Conservation (phyloP, 2,888 invertebrate species). For the Abrostola triplasia region DNA sequence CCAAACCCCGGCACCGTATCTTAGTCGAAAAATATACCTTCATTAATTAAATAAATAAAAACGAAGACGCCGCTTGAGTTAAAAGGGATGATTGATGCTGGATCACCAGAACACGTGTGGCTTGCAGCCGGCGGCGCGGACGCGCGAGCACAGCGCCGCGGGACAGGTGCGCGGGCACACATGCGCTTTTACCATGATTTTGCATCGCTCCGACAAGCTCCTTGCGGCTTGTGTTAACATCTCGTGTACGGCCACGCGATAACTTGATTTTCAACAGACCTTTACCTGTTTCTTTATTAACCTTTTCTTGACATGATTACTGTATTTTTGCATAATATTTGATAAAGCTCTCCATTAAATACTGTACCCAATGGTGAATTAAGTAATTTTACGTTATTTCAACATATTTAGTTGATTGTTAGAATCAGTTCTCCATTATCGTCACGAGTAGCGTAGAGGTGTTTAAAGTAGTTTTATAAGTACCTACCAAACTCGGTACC, state of each 20-base stretch:
- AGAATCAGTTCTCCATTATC: no score
- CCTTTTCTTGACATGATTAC: constrained; percentile 56
- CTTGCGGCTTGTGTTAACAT: constrained; percentile 39
- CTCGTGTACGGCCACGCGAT: constrained; percentile 39
- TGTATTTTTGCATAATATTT: constrained; percentile 43
- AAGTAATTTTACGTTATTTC: constrained; percentile 7
- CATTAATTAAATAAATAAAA: constrained; percentile 61
- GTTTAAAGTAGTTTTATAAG: no score
- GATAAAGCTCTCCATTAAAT: constrained; percentile 13
- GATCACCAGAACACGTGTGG: constrained; percentile 69
- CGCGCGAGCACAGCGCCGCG: constrained; percentile 54
- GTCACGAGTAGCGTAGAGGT: no score
- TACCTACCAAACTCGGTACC: no score
- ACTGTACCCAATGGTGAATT: constrained; percentile 14
- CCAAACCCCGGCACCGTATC: constrained; percentile 47
- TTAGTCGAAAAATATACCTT: constrained; percentile 51
- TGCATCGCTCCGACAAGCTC: constrained; percentile 45
- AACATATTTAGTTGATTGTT: constrained; percentile 8
- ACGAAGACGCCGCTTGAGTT: constrained; percentile 54
- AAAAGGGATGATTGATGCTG: constrained; percentile 67
- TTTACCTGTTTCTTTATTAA: constrained; percentile 55
- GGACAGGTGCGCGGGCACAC: constrained; percentile 61
- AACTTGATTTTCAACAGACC: constrained; percentile 62
- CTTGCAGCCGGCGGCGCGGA: constrained; percentile 64
- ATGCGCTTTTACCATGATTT: constrained; percentile 69